Percentiles rank a stretch among this genome's conserved stretches.
Evolutionary conservation across 2,113 vertebrate species (phyloP).

Genomic region (Dasyurus viverrinus): DNA sequence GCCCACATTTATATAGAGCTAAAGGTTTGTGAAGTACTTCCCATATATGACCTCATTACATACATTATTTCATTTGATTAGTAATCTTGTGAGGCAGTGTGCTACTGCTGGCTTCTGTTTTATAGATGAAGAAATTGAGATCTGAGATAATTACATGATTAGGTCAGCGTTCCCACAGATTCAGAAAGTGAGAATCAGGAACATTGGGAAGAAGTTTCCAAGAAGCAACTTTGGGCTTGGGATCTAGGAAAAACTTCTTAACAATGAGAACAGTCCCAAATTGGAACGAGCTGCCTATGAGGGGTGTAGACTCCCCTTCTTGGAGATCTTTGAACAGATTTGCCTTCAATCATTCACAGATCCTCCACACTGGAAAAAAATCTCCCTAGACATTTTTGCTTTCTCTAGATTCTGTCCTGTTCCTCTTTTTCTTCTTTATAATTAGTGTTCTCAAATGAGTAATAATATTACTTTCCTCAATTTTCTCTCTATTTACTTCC

Average conservation of each 20-base stretch:
- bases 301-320: not conserved
- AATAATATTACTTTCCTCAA: not conserved
- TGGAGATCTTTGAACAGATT: not conserved
- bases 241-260: not conserved
- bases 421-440: not conserved
- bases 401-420: not conserved
- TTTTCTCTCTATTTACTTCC: not conserved
- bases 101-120: not conserved
- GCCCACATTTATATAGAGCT: not conserved
- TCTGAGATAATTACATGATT: not conserved
- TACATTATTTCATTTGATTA: not conserved
- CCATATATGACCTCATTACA: not conserved
- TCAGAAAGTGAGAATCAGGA: not conserved
- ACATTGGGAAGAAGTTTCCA: not conserved
- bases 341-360: not conserved
- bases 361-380: not conserved
- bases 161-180: not conserved
- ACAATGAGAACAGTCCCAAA: not conserved
- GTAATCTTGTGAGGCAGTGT: not conserved
- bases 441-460: not conserved
- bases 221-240: not conserved
- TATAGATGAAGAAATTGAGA: not conserved
- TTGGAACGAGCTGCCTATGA: not conserved
- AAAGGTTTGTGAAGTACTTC: not conserved
- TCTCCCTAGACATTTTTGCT: not conserved